Conservation (phyloP, 2,797 vertebrate genomes). For the Siniperca obscura region DNA sequence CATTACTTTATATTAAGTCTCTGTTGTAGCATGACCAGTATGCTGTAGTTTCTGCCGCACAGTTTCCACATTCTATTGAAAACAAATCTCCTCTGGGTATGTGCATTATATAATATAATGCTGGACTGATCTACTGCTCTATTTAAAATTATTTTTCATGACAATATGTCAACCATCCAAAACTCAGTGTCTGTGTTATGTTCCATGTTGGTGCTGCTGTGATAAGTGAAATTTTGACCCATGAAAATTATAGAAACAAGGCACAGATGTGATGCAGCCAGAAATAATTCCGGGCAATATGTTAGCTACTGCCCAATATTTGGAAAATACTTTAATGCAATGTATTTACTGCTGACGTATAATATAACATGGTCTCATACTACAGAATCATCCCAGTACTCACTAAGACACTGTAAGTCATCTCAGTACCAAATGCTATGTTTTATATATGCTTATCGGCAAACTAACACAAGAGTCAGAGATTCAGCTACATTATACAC, state of each 20-base stretch:
- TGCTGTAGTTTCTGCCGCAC: background rate
- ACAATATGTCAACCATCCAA: background rate
- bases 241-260: conserved; percentile 18
- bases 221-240: background rate
- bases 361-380: conserved; percentile 26
- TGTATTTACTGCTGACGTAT: conserved; percentile 30
- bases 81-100: background rate
- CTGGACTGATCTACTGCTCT: conserved; percentile 2
- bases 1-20: conserved; percentile 16
- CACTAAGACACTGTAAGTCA: background rate
- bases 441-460: background rate
- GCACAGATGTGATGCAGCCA: conserved; percentile 34
- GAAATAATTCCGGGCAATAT: conserved; percentile 23
- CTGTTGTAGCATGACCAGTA: background rate
- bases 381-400: conserved; percentile 1
- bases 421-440: background rate
- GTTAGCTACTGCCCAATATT: background rate
- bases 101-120: conserved; percentile 7
- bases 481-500: background rate
- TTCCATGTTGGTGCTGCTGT: background rate
- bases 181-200: conserved; percentile 15
- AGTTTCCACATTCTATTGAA: background rate
- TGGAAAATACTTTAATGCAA: conserved; percentile 28
- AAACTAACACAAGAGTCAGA: background rate
- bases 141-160: conserved; percentile 26